Percentiles rank a stretch among this genome's conserved stretches.
Evolutionary conservation across 2,113 vertebrate species (phyloP).

Genomic region (Chrysemys picta): DNA sequence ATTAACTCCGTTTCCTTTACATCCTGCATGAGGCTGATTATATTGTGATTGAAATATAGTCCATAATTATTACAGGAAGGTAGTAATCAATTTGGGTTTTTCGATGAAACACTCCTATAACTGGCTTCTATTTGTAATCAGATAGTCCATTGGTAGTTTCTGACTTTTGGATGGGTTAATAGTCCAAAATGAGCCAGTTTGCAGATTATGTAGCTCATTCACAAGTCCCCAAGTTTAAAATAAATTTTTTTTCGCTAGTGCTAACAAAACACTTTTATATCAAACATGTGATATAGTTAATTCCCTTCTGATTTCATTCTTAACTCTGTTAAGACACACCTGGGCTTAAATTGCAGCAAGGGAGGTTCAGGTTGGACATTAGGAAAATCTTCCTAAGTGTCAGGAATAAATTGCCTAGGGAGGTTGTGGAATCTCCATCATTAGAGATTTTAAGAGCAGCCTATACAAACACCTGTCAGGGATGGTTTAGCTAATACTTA

Average conservation of each 20-base stretch:
- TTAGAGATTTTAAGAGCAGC: too few species aligned
- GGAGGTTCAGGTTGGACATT: too few species aligned
- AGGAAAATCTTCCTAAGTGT: too few species aligned
- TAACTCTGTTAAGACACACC: not conserved
- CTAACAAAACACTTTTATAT: not conserved
- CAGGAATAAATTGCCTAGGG: too few species aligned
- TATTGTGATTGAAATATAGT: conserved; percentile 20
- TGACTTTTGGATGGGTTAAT: not conserved
- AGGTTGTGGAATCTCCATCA: too few species aligned
- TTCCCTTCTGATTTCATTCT: not conserved
- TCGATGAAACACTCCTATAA: conserved; percentile 32
- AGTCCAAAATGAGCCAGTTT: not conserved
- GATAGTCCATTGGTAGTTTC: not conserved
- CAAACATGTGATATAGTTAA: not conserved
- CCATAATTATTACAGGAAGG: not conserved
- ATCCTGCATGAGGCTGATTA: not conserved
- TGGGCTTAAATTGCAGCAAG: too few species aligned
- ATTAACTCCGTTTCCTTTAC: not conserved
- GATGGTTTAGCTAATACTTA: too few species aligned
- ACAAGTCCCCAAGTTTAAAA: not conserved
- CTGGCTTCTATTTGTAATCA: not conserved
- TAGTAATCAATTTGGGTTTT: not conserved
- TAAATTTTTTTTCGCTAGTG: not conserved
- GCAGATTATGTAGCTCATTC: not conserved
- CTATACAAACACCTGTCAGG: too few species aligned